Percentiles rank a stretch among this genome's conserved stretches.
Evolutionary conservation across 1,140 invertebrate genomes (phyloP).

Genomic region (Bombus vancouverensis): DNA sequence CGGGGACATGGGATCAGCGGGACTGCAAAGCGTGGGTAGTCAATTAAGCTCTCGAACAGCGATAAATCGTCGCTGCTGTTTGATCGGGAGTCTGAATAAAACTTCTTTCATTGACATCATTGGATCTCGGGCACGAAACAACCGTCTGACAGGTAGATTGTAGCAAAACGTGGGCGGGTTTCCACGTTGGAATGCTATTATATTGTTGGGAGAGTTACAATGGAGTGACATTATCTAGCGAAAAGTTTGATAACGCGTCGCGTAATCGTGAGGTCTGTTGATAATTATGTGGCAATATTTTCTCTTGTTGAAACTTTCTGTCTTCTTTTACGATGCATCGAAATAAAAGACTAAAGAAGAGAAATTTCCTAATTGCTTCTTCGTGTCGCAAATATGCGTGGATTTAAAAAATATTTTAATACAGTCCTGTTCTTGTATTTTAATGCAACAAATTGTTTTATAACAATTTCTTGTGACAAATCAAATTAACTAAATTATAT

Average conservation of each 20-base stretch:
- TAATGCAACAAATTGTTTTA: too few relatives aligned
- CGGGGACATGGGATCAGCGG: constrained; percentile 3
- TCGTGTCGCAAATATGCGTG: background rate
- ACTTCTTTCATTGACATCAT: constrained; percentile 48
- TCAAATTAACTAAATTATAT: background rate
- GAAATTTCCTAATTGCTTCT: background rate
- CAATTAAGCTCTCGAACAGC: constrained; percentile 50
- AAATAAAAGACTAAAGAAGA: background rate
- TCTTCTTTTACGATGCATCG: background rate
- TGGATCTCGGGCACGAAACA: constrained; percentile 31
- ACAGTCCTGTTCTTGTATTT: background rate
- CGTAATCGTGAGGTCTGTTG: constrained; percentile 1
- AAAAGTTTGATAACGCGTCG: background rate
- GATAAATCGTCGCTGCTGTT: constrained; percentile 56
- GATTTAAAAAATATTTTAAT: background rate
- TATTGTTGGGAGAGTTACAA: constrained; percentile 50
- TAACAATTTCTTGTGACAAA: background rate
- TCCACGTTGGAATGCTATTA: constrained; percentile 17
- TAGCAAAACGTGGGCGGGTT: constrained; percentile 46
- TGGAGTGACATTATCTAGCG: constrained; percentile 31
- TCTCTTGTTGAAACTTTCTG: background rate
- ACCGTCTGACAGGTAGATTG: constrained; percentile 44
- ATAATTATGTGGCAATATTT: constrained; percentile 4
- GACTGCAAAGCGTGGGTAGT: constrained; percentile 37
- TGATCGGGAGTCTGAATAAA: constrained; percentile 12